Percentiles rank a stretch among this genome's conserved stretches.
Conservation (phyloP, 2,888 invertebrate species). For the Digitonthophagus gazella region DNA sequence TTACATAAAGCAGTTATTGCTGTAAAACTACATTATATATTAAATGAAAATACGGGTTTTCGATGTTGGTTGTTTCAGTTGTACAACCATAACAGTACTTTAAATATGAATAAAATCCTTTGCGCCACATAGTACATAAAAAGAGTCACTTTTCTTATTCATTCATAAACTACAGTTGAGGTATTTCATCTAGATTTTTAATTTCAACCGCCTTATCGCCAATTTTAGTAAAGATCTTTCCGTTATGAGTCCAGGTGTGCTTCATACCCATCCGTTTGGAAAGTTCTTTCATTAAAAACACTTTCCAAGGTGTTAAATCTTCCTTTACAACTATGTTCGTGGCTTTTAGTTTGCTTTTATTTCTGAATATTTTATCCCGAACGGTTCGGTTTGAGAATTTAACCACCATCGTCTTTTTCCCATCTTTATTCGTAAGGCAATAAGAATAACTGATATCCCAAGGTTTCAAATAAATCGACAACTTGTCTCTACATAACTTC, state of each 20-base stretch:
- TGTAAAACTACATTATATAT: no score
- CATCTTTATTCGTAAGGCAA: constrained; percentile 2
- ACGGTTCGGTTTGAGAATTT: constrained; percentile 1
- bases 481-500: constrained; percentile 1
- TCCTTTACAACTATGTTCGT: constrained; percentile 9
- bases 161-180: background rate
- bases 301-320: constrained; percentile 2
- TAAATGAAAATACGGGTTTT: no score
- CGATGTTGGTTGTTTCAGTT: no score
- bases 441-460: constrained; percentile 5
- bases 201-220: background rate
- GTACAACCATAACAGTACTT: no score
- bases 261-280: constrained; percentile 4
- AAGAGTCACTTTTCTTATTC: no score
- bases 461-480: background rate
- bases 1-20: no score
- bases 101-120: no score
- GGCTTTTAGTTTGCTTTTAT: constrained; percentile 4
- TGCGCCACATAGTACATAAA: no score
- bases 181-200: constrained; percentile 3
- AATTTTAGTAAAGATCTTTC: constrained; percentile 9
- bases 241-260: background rate
- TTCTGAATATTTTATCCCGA: constrained; percentile 8
- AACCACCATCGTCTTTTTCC: background rate
- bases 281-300: background rate